phyloP scores from a whole-genome alignment of 2,888 invertebrate genomes.

The Sarcophaga caerulescens region DNA sequence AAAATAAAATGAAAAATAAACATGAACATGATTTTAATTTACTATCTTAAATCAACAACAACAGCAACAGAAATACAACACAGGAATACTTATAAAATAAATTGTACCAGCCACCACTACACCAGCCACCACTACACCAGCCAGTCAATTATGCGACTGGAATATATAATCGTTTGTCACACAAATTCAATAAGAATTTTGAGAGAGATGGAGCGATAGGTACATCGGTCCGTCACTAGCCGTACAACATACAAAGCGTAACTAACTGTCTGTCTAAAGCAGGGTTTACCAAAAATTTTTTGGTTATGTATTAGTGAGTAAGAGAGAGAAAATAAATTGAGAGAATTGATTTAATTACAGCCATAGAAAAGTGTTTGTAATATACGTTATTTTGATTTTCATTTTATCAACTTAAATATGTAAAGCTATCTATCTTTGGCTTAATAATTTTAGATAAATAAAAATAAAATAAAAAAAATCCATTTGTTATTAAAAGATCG shows the following conservation, averaged over 20 bases:
- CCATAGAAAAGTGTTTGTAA: too few species aligned
- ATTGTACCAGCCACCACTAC: constrained; percentile 7
- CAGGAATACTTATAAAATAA: constrained; percentile 2
- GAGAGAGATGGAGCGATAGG: constrained; percentile 34
- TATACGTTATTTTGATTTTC: too few species aligned
- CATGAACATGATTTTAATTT: constrained; percentile 61
- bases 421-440: too few species aligned
- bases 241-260: constrained; percentile 5
- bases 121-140: constrained; percentile 26
- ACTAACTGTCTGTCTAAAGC: constrained; percentile 25
- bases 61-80: constrained; percentile 11
- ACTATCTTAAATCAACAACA: constrained; percentile 58
- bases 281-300: too few species aligned
- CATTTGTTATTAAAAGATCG: too few species aligned
- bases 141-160: constrained; percentile 62
- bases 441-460: too few species aligned
- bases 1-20: constrained; percentile 18
- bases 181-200: constrained; percentile 51
- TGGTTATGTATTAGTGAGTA: too few species aligned
- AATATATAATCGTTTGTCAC: constrained; percentile 53
- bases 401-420: too few species aligned
- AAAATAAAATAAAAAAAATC: too few species aligned
- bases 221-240: not conserved
- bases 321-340: too few species aligned
- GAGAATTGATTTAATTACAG: too few species aligned